Evolutionary conservation across 2,797 vertebrate species (phyloP).

Genomic region (Leontopithecus rosalia): DNA sequence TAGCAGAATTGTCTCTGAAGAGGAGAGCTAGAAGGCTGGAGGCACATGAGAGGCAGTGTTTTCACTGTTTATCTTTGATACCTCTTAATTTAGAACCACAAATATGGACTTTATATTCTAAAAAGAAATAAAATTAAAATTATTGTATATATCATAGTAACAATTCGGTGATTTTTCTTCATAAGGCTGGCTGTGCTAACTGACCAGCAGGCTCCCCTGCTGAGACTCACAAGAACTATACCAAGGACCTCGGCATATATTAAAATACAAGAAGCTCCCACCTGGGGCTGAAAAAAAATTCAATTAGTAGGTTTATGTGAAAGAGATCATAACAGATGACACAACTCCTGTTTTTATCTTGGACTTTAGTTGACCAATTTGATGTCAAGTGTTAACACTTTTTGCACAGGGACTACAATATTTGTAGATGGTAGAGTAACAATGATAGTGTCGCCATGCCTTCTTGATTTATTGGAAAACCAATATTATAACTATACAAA

Average conservation of each 20-base stretch:
- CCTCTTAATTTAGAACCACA: not conserved
- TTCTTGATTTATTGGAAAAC: not conserved
- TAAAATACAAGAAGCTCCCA: constrained; percentile 14
- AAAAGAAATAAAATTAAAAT: constrained; percentile 1
- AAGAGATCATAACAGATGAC: not conserved
- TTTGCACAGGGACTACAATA: not conserved
- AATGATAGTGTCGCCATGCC: not conserved
- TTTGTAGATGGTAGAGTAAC: not conserved
- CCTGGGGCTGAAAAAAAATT: not conserved
- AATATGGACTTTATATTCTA: not conserved
- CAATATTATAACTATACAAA: not conserved
- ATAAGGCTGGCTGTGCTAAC: not conserved
- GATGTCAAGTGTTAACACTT: not conserved
- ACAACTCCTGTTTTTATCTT: not conserved
- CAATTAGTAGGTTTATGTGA: not conserved
- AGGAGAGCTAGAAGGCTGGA: not conserved
- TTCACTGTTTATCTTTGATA: not conserved
- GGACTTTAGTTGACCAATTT: not conserved
- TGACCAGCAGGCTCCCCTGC: not conserved
- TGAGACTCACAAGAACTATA: not conserved
- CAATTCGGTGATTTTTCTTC: not conserved
- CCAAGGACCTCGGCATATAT: not conserved
- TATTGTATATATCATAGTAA: not conserved
- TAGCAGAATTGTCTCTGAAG: not conserved
- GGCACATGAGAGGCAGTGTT: not conserved